Evolutionary conservation across 1,140 invertebrate species (phyloP).

Genomic region (Scaptomyza pallida): DNA sequence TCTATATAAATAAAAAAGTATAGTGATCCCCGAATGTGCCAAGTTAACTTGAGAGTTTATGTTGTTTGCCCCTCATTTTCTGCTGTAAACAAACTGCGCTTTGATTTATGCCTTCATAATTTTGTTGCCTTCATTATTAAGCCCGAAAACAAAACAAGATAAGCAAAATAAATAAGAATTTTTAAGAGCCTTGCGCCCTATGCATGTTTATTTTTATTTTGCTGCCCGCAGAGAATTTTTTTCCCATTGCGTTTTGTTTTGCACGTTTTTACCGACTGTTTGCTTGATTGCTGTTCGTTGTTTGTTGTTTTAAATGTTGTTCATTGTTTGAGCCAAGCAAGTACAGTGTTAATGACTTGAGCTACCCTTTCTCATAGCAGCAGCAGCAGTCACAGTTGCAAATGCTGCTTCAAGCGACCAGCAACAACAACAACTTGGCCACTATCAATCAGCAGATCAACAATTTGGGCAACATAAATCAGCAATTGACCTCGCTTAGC

Average conservation of each 20-base stretch:
- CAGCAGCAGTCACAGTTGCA: conserved; percentile 75
- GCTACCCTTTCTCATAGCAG: conserved; percentile 34
- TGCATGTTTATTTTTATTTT: conserved; percentile 67
- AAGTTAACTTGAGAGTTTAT: conserved; percentile 49
- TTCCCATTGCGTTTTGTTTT: conserved; percentile 47
- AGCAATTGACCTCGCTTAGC: conserved; percentile 79
- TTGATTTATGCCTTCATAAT: conserved; percentile 70
- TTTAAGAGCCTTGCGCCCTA: conserved; percentile 5
- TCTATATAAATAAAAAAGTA: conserved; percentile 1
- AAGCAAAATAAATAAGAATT: conserved; percentile 18
- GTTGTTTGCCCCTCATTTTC: conserved; percentile 38
- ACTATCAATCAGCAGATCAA: conserved; percentile 83
- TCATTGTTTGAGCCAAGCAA: conserved; percentile 19
- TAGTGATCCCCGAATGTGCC: conserved; percentile 5
- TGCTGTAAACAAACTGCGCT: conserved; percentile 44
- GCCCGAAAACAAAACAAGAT: conserved; percentile 18
- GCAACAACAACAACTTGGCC: conserved; percentile 83
- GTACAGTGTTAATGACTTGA: conserved; percentile 43
- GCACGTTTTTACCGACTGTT: conserved; percentile 57
- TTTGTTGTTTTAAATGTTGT: conserved; percentile 35
- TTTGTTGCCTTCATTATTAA: conserved; percentile 41
- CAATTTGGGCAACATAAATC: conserved; percentile 82
- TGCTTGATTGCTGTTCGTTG: conserved; percentile 40
- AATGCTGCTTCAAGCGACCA: conserved; percentile 77
- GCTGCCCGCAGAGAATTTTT: conserved; percentile 48